Base-by-base conservation (phyloP, 2,888 invertebrate species). In the Geotrupes spiniger region DNA sequence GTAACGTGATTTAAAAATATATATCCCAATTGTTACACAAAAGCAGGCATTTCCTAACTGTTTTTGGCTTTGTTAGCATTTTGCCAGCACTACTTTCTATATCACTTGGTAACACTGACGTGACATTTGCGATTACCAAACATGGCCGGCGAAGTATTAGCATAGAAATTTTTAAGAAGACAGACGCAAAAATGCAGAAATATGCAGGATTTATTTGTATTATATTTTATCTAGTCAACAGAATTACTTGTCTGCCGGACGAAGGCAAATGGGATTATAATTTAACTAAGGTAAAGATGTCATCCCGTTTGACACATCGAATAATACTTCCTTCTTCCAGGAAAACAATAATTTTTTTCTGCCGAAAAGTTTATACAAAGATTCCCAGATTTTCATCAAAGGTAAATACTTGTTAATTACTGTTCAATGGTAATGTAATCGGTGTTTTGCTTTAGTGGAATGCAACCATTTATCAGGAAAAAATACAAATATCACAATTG, bases 331-430 rank as follows among this genome's bases (percentile, higher is more conserved):
- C 15, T 53, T 67, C 69, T 54, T n/a, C n/a, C 72, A 79, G 65
- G 75, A 77, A 71, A 71, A 74, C 49, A 72, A 65, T 53, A 77
- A 75, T 61, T 65, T 74, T 36, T 75, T 77, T 57, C 67, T 64
- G 60, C 78, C 74, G 64, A 83, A 74, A 79, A 89, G 75, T 79
- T 72, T 90, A 60, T 85, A 83, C 71, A 83, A 83, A 65, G 81
- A 80, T 53, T 83, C 89, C 1, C 80, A 84, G 69, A 78, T 90
- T 47, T 83, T 78, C 66, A 78, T 89, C 42, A 76, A 78, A 71
- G 76, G 88, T 87, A 75, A 81, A 82, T 76, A 68, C 29, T 50
- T 42, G 50, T 47, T 36, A 17, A 29, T 46, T 11, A 29, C 10
- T 36, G 11, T 57, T 41, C 15, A 28, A 2, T 28, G 5, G 16